Conservation (phyloP, 1,140 invertebrate genomes). For the Drosophila teissieri region DNA sequence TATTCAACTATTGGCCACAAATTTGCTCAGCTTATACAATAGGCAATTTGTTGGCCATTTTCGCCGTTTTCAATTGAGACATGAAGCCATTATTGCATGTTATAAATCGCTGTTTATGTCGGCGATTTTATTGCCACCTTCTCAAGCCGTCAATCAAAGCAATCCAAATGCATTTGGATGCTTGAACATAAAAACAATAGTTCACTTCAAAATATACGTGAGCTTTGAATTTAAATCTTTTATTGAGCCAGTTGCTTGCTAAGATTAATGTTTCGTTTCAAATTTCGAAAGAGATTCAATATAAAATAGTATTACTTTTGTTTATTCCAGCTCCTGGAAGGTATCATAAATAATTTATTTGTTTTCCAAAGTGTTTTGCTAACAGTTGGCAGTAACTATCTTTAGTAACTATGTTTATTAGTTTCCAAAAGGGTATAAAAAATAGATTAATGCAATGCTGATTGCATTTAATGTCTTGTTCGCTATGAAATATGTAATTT, state of each 20-base stretch:
- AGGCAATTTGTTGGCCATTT: slow-evolving; percentile 28
- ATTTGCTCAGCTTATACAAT: slow-evolving; percentile 45
- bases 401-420: neutral
- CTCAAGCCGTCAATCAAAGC: neutral
- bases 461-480: too few relatives aligned
- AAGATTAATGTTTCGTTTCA: neutral
- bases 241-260: too few relatives aligned
- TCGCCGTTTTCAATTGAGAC: slow-evolving; percentile 16
- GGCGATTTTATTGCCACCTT: neutral
- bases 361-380: too few relatives aligned
- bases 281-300: neutral
- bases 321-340: too few relatives aligned
- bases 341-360: too few relatives aligned
- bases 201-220: too few relatives aligned
- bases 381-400: too few relatives aligned
- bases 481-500: neutral
- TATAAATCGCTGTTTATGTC: slow-evolving; percentile 1
- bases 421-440: too few relatives aligned
- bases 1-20: slow-evolving; percentile 46
- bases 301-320: too few relatives aligned
- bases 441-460: neutral
- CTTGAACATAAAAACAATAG: neutral
- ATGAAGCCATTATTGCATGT: neutral
- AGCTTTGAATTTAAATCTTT: too few relatives aligned
- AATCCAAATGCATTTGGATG: neutral